A percentile compares a stretch with the other conserved stretches of the same genome.
These are phyloP conservation scores for Stercorarius parasiticus DNA, from an alignment of 2,113 vertebrate genomes.

Conservation along the genomic window DNA sequence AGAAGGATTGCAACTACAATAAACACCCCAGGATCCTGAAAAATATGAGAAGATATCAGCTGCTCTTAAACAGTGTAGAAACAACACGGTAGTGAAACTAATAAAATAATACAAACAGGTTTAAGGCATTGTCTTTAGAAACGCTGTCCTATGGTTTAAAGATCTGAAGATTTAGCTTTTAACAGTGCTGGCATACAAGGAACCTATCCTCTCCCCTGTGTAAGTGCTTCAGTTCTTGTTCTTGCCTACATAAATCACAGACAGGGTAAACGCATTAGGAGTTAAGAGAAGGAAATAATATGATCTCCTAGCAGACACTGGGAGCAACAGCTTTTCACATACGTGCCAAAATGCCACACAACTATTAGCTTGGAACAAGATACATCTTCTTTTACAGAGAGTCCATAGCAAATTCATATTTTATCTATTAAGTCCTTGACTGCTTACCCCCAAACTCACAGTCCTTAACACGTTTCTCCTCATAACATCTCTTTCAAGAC, in stretches of 20 bases:
- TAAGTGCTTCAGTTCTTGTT: slow-evolving; percentile 44
- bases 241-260: slow-evolving; percentile 52
- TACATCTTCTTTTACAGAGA: background rate
- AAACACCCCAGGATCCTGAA: background rate
- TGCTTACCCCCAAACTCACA: background rate
- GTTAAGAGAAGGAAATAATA: slow-evolving; percentile 38
- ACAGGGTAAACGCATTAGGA: background rate
- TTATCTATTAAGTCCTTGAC: background rate
- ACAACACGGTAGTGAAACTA: background rate
- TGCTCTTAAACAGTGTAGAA: background rate
- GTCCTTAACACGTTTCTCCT: background rate
- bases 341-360: background rate
- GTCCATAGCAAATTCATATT: background rate
- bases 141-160: background rate
- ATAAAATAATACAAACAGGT: slow-evolving; percentile 5
- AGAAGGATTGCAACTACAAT: background rate
- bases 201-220: background rate
- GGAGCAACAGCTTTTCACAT: background rate
- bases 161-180: background rate
- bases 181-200: background rate
- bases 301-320: slow-evolving; percentile 15
- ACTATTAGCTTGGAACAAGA: background rate
- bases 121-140: background rate
- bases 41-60: background rate
- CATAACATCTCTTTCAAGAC: background rate